A percentile compares a stretch with the other conserved stretches of the same genome.
Evolutionary conservation across 1,140 invertebrate genomes (phyloP).

Genomic region (Eulimnadia texana): DNA sequence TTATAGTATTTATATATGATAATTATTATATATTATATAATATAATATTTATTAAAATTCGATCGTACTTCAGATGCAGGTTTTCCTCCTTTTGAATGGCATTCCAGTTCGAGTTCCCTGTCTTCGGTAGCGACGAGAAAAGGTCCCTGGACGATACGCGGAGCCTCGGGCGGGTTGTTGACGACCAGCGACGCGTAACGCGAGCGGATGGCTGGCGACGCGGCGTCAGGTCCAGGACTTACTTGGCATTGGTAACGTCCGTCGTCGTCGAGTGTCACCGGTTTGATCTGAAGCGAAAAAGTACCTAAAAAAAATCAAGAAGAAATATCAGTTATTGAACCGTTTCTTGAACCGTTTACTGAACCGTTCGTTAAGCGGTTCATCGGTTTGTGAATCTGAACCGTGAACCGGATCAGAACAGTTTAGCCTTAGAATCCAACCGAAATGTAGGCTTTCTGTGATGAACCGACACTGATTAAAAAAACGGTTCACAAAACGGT

Average conservation of each 20-base stretch:
- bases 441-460: too few relatives aligned
- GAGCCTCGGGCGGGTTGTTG: slow-evolving; percentile 72
- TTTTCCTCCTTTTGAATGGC: slow-evolving; percentile 74
- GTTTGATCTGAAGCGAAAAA: slow-evolving; percentile 69
- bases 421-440: too few relatives aligned
- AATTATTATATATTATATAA: neutral
- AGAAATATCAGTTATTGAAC: slow-evolving; percentile 12
- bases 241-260: slow-evolving; percentile 84
- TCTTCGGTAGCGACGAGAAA: slow-evolving; percentile 71
- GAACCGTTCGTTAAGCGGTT: too few relatives aligned
- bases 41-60: neutral
- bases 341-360: too few relatives aligned
- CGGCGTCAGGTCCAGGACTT: slow-evolving; percentile 39
- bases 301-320: slow-evolving; percentile 47
- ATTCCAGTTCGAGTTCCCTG: slow-evolving; percentile 73
- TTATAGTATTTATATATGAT: too few relatives aligned
- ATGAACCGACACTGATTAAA: too few relatives aligned
- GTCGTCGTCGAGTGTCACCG: slow-evolving; percentile 77
- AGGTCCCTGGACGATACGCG: slow-evolving; percentile 66
- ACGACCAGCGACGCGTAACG: slow-evolving; percentile 66
- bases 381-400: too few relatives aligned
- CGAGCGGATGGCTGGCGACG: slow-evolving; percentile 61
- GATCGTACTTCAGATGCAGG: slow-evolving; percentile 73
- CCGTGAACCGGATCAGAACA: too few relatives aligned
- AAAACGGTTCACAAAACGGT: too few relatives aligned